Evolutionary conservation across 2,113 vertebrate genomes (phyloP), one percentile per base, ranked within the genome.

Genomic region (Eulacestoma nigropectus): DNA sequence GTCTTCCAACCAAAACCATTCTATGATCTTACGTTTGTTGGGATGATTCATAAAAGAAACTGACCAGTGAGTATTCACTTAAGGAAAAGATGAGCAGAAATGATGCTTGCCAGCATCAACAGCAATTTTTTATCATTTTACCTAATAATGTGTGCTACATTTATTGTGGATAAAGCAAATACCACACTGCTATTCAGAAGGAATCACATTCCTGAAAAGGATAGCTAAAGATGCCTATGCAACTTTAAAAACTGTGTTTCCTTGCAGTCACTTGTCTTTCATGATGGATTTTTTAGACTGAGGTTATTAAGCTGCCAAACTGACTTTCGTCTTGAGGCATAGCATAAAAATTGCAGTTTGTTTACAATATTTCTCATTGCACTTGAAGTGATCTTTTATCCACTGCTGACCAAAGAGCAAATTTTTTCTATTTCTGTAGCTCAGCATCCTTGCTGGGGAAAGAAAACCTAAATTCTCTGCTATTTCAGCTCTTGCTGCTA

Each of bases 291-390:
- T 62, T 90, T 92, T 84, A 57, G 89, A 64, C 41, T 75, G 29
- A 86, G 39, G 70, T 86, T 95, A 90, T 87, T 95, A 94, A 97
- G 50, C 27, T 95, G 47, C 14, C 84, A 91, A 94, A 60, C 39
- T 73, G 75, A 35, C 22, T 97, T 96, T 84, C 57, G 73, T 87
- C 49, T 92, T 76, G 55, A 7, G 3, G 16, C 44, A 56, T 6
- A 57, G n/a, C 23, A 63, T 15, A 91, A 26, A 97, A 91, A 88
- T 68, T 79, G 44, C 29, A 79, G 82, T 60, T 46, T 87, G 90
- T 96, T 97, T 97, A 64, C 69, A 82, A 9, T 96, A n/a, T 69
- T 76, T 94, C 83, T 92, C 35, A 74, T 72, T 69, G 73, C 49
- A 90, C 60, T 72, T 76, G 78, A 91, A 94, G 91, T 57, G 0